These are phyloP conservation scores for Drosophila robusta DNA, from an alignment of 2,888 invertebrate genomes.

Conservation along the genomic window DNA sequence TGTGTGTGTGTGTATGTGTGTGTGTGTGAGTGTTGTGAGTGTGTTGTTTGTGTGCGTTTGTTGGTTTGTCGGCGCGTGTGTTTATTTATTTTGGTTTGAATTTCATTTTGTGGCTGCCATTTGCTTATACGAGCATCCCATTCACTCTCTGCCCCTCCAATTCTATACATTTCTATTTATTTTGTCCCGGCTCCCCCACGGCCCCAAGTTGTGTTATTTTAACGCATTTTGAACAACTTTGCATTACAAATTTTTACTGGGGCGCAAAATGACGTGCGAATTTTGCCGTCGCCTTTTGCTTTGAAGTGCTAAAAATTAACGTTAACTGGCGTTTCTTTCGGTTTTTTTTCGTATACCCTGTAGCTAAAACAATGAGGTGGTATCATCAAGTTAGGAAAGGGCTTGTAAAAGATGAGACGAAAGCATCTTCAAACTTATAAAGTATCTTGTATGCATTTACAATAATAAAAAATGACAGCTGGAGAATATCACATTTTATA, in stretches of 20 bases:
- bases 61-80: slow-evolving; percentile 43
- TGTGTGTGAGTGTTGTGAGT: slow-evolving; percentile 12
- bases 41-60: slow-evolving; percentile 13
- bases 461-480: too few relatives aligned
- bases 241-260: slow-evolving; percentile 66
- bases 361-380: background rate
- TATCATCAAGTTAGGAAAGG: background rate
- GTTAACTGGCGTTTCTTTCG: slow-evolving; percentile 23
- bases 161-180: slow-evolving; percentile 37
- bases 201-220: slow-evolving; percentile 36
- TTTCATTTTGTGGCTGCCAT: slow-evolving; percentile 73
- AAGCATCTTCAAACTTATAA: too few relatives aligned
- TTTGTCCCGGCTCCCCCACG: slow-evolving; percentile 7
- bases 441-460: too few relatives aligned
- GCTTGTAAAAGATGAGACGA: background rate
- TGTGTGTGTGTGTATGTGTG: slow-evolving; percentile 1
- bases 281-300: slow-evolving; percentile 34
- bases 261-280: slow-evolving; percentile 67
- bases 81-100: slow-evolving; percentile 70
- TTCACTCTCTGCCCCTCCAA: slow-evolving; percentile 4
- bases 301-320: slow-evolving; percentile 68
- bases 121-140: slow-evolving; percentile 25
- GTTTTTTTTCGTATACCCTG: slow-evolving; percentile 23
- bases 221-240: slow-evolving; percentile 66
- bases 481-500: background rate